These are phyloP conservation scores for Chrysopilus asiliformis DNA, from an alignment of 2,888 invertebrate genomes.

Conservation along the genomic window DNA sequence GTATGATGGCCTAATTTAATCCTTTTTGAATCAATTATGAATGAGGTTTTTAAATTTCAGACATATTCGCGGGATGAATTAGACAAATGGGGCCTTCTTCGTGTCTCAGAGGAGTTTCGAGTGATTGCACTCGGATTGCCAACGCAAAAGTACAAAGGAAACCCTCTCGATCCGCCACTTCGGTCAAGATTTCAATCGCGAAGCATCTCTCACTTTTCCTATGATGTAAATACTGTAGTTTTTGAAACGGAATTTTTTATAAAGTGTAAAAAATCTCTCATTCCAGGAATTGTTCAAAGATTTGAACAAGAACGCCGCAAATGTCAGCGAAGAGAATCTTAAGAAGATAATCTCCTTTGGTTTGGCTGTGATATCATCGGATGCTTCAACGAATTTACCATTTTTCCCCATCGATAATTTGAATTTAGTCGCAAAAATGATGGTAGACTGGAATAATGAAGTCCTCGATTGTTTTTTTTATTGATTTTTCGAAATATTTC, in stretches of 20 bases:
- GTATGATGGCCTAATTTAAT: slow-evolving; percentile 38
- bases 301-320: slow-evolving; percentile 39
- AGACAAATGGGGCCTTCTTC: slow-evolving; percentile 72
- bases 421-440: slow-evolving; percentile 41
- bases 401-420: slow-evolving; percentile 85
- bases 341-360: slow-evolving; percentile 53
- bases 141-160: slow-evolving; percentile 76
- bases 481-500: no score
- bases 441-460: slow-evolving; percentile 21
- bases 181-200: slow-evolving; percentile 90
- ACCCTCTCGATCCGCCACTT: slow-evolving; percentile 90
- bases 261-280: not conserved
- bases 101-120: slow-evolving; percentile 85
- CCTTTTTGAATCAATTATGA: no score
- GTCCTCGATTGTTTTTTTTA: not conserved
- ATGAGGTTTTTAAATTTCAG: no score
- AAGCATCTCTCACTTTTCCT: slow-evolving; percentile 46
- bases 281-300: slow-evolving; percentile 15
- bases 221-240: slow-evolving; percentile 18
- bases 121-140: slow-evolving; percentile 88
- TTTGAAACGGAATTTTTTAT: slow-evolving; percentile 4
- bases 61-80: slow-evolving; percentile 67
- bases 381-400: slow-evolving; percentile 54
- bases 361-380: slow-evolving; percentile 64
- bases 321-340: slow-evolving; percentile 35